phyloP scores from a whole-genome alignment of 1,140 invertebrate genomes.

The Thalassaphorura encarpata region DNA sequence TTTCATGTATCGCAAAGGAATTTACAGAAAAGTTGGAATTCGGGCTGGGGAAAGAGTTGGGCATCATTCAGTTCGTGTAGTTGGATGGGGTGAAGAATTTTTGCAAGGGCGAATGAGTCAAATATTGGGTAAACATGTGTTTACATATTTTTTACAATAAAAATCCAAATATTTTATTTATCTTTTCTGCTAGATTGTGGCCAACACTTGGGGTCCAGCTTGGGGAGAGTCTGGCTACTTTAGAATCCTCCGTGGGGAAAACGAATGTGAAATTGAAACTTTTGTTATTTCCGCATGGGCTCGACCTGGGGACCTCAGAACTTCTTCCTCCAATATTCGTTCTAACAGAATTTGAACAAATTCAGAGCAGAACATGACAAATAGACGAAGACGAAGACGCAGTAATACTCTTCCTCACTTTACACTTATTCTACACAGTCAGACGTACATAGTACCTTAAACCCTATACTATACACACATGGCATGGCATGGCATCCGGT shows the following conservation, averaged over 20 bases:
- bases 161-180: background rate
- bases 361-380: no score
- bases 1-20: slow-evolving; percentile 71
- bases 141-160: background rate
- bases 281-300: slow-evolving; percentile 48
- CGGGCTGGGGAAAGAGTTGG: slow-evolving; percentile 45
- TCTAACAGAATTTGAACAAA: no score
- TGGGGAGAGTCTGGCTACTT: slow-evolving; percentile 88
- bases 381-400: no score
- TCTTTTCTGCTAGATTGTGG: slow-evolving; percentile 55
- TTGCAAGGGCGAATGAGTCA: slow-evolving; percentile 44
- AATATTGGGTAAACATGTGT: slow-evolving; percentile 71
- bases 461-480: no score
- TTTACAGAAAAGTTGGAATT: slow-evolving; percentile 59
- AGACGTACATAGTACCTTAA: no score
- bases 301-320: no score
- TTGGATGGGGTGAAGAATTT: slow-evolving; percentile 78
- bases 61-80: slow-evolving; percentile 79
- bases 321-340: no score
- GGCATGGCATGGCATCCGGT: no score
- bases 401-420: no score
- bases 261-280: slow-evolving; percentile 77
- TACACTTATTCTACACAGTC: no score
- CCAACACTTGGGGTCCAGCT: slow-evolving; percentile 75
- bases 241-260: slow-evolving; percentile 61